Percentiles rank a stretch among this genome's conserved stretches.
Evolutionary conservation across 2,888 invertebrate genomes (phyloP).

Genomic region (Diogma glabrata): DNA sequence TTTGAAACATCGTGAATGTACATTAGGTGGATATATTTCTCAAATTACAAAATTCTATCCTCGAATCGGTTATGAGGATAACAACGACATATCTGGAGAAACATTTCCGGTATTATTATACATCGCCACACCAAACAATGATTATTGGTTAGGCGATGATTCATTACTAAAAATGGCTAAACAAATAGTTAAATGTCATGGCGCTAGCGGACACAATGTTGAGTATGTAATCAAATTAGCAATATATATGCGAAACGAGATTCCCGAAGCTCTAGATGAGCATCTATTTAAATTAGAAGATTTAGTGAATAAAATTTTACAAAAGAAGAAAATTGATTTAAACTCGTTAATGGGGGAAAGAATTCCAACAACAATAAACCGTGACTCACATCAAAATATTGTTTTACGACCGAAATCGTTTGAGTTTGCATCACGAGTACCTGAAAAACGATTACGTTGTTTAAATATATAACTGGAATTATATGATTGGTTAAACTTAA

Average conservation of each 20-base stretch:
- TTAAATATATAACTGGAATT: constrained; percentile 60
- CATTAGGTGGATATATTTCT: constrained; percentile 51
- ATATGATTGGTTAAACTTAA: no score
- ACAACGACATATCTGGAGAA: constrained; percentile 30
- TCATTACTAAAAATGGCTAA: constrained; percentile 62
- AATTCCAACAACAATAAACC: constrained; percentile 34
- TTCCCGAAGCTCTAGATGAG: constrained; percentile 61
- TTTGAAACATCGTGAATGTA: constrained; percentile 67
- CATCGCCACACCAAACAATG: constrained; percentile 49
- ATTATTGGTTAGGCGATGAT: constrained; percentile 73
- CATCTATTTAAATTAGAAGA: constrained; percentile 70
- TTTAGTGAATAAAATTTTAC: constrained; percentile 28
- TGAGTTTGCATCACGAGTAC: constrained; percentile 59
- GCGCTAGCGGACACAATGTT: constrained; percentile 78
- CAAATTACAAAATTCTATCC: constrained; percentile 49
- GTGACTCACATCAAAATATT: no score
- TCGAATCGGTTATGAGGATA: constrained; percentile 36
- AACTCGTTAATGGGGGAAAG: constrained; percentile 25
- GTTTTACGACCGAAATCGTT: constrained; percentile 41
- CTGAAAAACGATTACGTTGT: constrained; percentile 66
- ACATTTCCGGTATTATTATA: constrained; percentile 50
- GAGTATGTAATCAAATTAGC: constrained; percentile 81
- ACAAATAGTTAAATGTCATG: constrained; percentile 65
- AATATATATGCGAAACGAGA: constrained; percentile 65
- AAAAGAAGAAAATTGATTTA: constrained; percentile 27